A percentile compares a stretch with the other conserved stretches of the same genome.
phyloP scores from a whole-genome alignment of 1,140 invertebrate species.

The Macrobrachium rosenbergii region DNA sequence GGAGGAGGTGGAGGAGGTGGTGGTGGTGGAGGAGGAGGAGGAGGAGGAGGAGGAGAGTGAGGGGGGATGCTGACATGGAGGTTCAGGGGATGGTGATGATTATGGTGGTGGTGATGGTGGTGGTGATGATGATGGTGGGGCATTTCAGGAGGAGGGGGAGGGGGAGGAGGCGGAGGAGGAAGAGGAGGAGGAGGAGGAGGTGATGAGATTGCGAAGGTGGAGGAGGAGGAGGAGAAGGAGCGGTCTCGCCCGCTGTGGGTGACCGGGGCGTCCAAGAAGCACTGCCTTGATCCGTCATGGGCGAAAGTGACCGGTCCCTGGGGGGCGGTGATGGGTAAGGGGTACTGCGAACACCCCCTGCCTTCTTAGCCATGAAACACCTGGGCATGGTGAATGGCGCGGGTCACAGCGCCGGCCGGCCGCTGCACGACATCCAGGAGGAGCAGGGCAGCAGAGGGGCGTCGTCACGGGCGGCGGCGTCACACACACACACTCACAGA shows the following conservation, averaged over 20 bases:
- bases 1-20: too few relatives aligned
- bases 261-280: slow-evolving; percentile 53
- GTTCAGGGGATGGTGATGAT: slow-evolving; percentile 47
- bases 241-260: slow-evolving; percentile 54
- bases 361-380: slow-evolving; percentile 65
- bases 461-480: not conserved
- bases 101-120: slow-evolving; percentile 11
- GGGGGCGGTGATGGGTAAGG: slow-evolving; percentile 46
- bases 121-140: too few relatives aligned
- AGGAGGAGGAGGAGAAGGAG: slow-evolving; percentile 50
- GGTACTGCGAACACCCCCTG: slow-evolving; percentile 49
- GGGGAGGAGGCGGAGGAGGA: too few relatives aligned
- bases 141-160: too few relatives aligned
- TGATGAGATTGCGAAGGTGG: too few relatives aligned
- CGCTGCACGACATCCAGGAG: slow-evolving; percentile 34
- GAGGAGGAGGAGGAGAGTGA: not conserved
- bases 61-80: slow-evolving; percentile 45
- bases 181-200: too few relatives aligned
- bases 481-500: slow-evolving; percentile 44
- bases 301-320: slow-evolving; percentile 51
- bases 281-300: slow-evolving; percentile 27
- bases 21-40: not conserved
- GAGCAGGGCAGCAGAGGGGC: slow-evolving; percentile 5
- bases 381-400: slow-evolving; percentile 49
- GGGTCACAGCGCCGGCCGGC: slow-evolving; percentile 27